Base-by-base conservation (phyloP, 2,888 invertebrate species). In the Buathra laborator region DNA sequence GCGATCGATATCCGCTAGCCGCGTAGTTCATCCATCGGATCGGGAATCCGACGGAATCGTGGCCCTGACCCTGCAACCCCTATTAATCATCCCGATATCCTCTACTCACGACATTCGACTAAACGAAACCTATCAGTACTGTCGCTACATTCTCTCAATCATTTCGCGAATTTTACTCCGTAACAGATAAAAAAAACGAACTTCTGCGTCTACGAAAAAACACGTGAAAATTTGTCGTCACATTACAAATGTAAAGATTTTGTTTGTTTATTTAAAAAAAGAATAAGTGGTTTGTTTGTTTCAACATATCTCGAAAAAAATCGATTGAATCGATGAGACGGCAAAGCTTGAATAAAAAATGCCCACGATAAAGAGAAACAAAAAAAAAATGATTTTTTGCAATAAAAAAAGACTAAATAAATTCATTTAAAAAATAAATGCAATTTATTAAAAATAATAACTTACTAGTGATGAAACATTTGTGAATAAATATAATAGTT, bases 51-150 rank as follows among this genome's bases (percentile, higher is more conserved):
- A 56, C 51, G 66, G 64, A 82, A 85, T 85, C 85, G 85, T 85
- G 82, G 85, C 85, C 85, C 78, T 85, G 85, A 85, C 85, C 85
- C 85, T 85, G 85, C 85, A 37, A 64, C 66, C 62, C 24, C 85
- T 79, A 85, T 85, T 82, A 82, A 85, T 85, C 85, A 85, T 85
- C 74, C 81, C 64, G 75, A 62, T 75, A 79, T 79, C 59, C 62
- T 67, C 81, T 59, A 72, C 59, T 72, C 78, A 64, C 59, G 56
- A 79, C 85, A 70, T 79, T 75, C 78, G 75, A 75, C 85, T 82
- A 82, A 82, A 82, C 82, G 79, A 85, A 85, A 85, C 79, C 85
- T 82, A 85, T 85, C 85, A 79, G 48, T 67, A 44, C 44, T 29
- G 32, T 59, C 46, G 64, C 74, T 53, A 29, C 78, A 44, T 68